phyloP scores from a whole-genome alignment of 2,797 vertebrate species.

The Bothrops alternatus region DNA sequence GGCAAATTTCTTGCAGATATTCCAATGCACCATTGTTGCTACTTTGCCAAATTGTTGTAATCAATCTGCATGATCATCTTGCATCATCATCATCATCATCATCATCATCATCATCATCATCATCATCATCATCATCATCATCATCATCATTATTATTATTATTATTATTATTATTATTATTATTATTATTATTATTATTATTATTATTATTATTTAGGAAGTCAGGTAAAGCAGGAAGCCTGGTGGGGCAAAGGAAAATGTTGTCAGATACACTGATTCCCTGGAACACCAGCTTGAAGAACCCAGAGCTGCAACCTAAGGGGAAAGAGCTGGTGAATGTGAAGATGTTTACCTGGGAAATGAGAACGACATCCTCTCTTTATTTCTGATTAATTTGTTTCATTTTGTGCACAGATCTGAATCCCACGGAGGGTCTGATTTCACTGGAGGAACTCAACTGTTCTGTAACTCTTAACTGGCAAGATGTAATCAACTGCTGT shows the following conservation, averaged over 20 bases:
- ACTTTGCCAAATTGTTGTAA: background rate
- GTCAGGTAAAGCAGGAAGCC: background rate
- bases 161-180: no score
- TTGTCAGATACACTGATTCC: background rate
- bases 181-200: no score
- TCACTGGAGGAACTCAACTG: background rate
- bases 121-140: no score
- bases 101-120: no score
- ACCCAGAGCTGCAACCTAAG: background rate
- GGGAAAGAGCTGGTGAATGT: background rate
- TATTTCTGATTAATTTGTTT: background rate
- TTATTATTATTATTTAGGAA: background rate
- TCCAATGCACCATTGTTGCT: background rate
- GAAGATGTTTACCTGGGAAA: background rate
- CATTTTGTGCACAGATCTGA: background rate
- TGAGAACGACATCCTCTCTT: background rate
- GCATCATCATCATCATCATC: no score
- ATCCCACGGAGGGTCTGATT: background rate
- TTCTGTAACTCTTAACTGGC: slow-evolving; percentile 28
- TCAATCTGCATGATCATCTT: background rate
- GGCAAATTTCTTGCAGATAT: background rate
- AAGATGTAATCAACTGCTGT: rapidly evolving
- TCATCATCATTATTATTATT: no score
- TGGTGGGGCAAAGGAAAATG: background rate
- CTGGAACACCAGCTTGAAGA: background rate